phyloP scores from a whole-genome alignment of 2,888 invertebrate genomes.

The Mystacides longicornis region DNA sequence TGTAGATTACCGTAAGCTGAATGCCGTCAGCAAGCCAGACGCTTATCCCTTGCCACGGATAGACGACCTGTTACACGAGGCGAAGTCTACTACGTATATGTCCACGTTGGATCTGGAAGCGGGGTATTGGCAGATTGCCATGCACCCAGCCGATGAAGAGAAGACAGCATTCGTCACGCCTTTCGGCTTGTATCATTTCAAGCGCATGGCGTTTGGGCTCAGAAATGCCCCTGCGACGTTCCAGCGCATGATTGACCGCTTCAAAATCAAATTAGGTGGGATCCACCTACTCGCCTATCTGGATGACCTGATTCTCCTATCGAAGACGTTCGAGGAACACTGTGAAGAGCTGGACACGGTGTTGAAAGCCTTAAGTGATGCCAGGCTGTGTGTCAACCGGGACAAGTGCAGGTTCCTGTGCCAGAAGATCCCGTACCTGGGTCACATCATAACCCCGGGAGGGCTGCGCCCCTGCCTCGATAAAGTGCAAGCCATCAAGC shows the following conservation, averaged over 20 bases:
- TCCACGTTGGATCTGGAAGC: conserved; percentile 31
- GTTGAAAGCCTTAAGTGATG: conserved; percentile 26
- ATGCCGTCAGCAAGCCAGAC: conserved; percentile 14
- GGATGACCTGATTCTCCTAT: conserved; percentile 30
- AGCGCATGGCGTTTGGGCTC: conserved; percentile 32
- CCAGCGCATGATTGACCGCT: conserved; percentile 30
- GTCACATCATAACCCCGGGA: neutral
- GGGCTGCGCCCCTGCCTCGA: neutral
- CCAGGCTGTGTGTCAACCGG: conserved; percentile 27
- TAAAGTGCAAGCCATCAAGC: neutral
- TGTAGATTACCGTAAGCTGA: conserved; percentile 30
- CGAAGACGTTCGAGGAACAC: conserved; percentile 27
- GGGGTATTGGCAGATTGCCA: conserved; percentile 34
- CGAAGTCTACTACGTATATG: conserved; percentile 29
- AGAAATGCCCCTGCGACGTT: conserved; percentile 31
- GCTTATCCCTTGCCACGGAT: conserved; percentile 34
- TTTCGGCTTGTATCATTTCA: conserved; percentile 30
- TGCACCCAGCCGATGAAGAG: conserved; percentile 27
- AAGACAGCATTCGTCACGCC: conserved; percentile 32
- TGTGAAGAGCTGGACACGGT: conserved; percentile 28
- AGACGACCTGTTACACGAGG: conserved; percentile 33
- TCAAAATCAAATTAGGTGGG: conserved; percentile 24
- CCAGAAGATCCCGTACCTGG: neutral
- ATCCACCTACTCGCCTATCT: conserved; percentile 27
- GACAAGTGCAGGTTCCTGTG: conserved; percentile 24